Conservation (phyloP, 1,140 invertebrate genomes). For the Bemisia tabaci region DNA sequence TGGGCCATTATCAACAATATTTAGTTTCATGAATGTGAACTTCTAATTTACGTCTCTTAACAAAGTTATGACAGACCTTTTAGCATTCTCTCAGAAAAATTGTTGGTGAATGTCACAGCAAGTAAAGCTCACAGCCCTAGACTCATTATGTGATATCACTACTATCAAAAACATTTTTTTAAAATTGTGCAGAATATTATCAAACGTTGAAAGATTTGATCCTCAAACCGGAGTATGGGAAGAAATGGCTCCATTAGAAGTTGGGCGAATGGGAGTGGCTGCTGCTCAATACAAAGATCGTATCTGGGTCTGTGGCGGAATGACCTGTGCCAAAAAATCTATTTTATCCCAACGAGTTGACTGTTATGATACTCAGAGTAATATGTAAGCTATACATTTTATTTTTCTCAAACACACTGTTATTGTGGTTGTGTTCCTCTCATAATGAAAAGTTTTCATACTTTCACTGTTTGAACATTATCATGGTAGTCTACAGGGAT, state of each 20-base stretch:
- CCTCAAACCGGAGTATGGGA: constrained; percentile 37
- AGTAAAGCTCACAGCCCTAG: no score
- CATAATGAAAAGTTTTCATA: background rate
- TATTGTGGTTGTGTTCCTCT: no score
- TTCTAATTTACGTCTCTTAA: no score
- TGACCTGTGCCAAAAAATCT: constrained; percentile 37
- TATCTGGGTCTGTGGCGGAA: constrained; percentile 50
- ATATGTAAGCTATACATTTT: constrained; percentile 33
- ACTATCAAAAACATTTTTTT: no score
- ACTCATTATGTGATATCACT: no score
- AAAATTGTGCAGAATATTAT: constrained; percentile 28
- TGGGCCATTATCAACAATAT: no score
- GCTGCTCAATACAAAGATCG: constrained; percentile 39
- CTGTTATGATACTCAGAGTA: constrained; percentile 41
- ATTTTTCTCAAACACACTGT: background rate
- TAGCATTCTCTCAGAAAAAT: no score
- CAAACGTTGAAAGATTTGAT: constrained; percentile 41
- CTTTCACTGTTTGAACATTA: no score
- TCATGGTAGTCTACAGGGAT: no score
- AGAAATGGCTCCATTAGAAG: constrained; percentile 37
- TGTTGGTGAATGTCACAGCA: no score
- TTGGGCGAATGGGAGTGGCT: constrained; percentile 39
- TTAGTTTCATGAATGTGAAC: no score
- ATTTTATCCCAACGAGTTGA: constrained; percentile 38
- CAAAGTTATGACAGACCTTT: no score